Conservation (phyloP, 2,888 invertebrate species). For the Amphipoea lucens region DNA sequence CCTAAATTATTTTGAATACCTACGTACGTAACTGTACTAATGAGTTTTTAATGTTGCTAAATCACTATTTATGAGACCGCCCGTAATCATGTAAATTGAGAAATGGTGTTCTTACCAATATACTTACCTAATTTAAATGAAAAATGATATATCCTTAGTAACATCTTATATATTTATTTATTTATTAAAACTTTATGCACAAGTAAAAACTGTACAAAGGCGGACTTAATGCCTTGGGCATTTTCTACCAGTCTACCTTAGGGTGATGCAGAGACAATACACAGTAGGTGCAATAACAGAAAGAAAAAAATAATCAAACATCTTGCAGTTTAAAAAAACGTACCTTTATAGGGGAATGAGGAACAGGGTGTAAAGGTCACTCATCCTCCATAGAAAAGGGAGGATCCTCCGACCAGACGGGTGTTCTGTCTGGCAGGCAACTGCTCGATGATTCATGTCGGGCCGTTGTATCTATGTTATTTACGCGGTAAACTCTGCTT, state of each 20-base stretch:
- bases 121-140: conserved; percentile 1
- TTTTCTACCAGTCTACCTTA: no score
- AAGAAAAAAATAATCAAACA: not conserved
- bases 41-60: conserved; percentile 52
- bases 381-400: not conserved
- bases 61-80: conserved; percentile 43
- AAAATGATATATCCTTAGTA: conserved; percentile 14
- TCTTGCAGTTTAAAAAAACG: conserved; percentile 4
- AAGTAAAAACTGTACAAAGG: no score
- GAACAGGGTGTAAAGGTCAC: not conserved
- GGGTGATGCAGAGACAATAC: no score
- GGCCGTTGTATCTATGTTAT: not conserved
- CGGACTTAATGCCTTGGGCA: no score
- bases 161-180: not conserved
- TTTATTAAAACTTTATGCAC: no score
- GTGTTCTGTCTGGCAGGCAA: not conserved
- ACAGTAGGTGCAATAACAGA: no score
- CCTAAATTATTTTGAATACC: conserved; percentile 20
- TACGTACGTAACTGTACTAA: conserved; percentile 25
- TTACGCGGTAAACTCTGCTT: not conserved
- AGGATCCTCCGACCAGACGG: not conserved
- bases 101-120: conserved; percentile 1
- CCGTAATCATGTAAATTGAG: conserved; percentile 43
- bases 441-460: not conserved
- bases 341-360: not conserved